Percentiles rank a stretch among this genome's conserved stretches.
phyloP scores from a whole-genome alignment of 2,113 vertebrate genomes.

The Polypterus bichir region DNA sequence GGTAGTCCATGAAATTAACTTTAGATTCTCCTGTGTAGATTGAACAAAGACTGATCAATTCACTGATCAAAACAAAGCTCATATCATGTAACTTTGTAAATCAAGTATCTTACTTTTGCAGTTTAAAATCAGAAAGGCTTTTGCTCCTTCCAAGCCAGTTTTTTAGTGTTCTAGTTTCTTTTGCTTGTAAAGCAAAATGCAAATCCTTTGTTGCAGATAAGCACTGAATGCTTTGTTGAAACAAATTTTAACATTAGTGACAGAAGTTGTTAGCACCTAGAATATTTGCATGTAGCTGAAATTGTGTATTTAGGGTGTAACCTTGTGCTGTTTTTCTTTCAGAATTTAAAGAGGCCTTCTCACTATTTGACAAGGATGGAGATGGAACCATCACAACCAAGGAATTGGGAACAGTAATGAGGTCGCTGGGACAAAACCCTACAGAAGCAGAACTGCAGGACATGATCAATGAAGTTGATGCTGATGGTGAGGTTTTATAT shows the following conservation, averaged over 20 bases:
- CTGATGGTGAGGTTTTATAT: constrained; percentile 68
- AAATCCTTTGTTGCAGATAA: too few species aligned
- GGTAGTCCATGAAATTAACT: too few species aligned
- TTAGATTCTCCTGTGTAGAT: too few species aligned
- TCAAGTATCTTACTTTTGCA: too few species aligned
- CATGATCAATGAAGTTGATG: constrained; percentile 98
- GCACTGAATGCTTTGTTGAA: neutral
- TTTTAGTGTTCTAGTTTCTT: too few species aligned
- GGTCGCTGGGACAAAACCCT: constrained; percentile 94
- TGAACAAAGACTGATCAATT: too few species aligned
- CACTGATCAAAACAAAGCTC: too few species aligned
- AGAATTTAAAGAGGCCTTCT: constrained; percentile 99
- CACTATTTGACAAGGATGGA: constrained; percentile 98
- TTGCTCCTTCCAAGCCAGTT: too few species aligned
- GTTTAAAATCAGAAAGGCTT: too few species aligned
- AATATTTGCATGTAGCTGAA: neutral
- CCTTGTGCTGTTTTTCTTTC: constrained; percentile 9
- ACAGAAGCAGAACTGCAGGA: constrained; percentile 97
- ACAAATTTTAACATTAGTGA: neutral
- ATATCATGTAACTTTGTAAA: too few species aligned
- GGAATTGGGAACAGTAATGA: constrained; percentile 97
- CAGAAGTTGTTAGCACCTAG: neutral
- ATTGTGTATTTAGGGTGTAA: neutral
- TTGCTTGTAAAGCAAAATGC: too few species aligned
- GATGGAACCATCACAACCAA: constrained; percentile 99